phyloP scores from a whole-genome alignment of 2,113 vertebrate genomes.

The Cephalopholis sonnerati region DNA sequence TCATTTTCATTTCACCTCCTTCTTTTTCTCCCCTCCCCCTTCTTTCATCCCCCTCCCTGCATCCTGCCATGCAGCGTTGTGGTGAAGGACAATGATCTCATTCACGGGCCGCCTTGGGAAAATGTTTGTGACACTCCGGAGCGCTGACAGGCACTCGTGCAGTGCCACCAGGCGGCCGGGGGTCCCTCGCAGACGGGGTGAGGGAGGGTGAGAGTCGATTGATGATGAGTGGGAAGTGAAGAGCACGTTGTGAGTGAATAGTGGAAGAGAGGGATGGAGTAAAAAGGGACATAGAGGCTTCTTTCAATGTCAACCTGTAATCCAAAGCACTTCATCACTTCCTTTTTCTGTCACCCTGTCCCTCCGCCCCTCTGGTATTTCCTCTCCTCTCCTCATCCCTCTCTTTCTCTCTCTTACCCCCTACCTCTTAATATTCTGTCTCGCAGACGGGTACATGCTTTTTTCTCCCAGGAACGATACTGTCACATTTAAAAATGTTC shows the following conservation, averaged over 20 bases:
- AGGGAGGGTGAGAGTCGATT: not conserved
- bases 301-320: conserved; percentile 73
- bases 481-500: conserved; percentile 63
- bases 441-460: conserved; percentile 44
- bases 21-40: not conserved
- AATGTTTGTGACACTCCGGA: conserved; percentile 64
- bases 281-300: conserved; percentile 43
- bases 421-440: conserved; percentile 52
- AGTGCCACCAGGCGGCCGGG: conserved; percentile 23
- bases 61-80: conserved; percentile 6
- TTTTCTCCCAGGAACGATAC: conserved; percentile 39
- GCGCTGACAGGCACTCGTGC: conserved; percentile 41
- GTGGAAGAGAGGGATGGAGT: conserved; percentile 23
- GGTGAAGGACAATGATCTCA: conserved; percentile 72
- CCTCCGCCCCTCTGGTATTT: conserved; percentile 6
- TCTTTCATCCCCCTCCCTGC: too few relatives aligned
- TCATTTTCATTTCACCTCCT: conserved; percentile 35
- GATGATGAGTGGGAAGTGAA: conserved; percentile 46
- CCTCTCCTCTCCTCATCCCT: conserved; percentile 12
- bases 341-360: conserved; percentile 32
- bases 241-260: conserved; percentile 20
- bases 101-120: conserved; percentile 56
- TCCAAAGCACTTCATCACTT: conserved; percentile 65
- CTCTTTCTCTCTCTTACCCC: conserved; percentile 18
- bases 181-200: conserved; percentile 15